A percentile compares a stretch with the other conserved stretches of the same genome.
Evolutionary conservation across 2,113 vertebrate genomes (phyloP).

Genomic region (Eulemur rufifrons): DNA sequence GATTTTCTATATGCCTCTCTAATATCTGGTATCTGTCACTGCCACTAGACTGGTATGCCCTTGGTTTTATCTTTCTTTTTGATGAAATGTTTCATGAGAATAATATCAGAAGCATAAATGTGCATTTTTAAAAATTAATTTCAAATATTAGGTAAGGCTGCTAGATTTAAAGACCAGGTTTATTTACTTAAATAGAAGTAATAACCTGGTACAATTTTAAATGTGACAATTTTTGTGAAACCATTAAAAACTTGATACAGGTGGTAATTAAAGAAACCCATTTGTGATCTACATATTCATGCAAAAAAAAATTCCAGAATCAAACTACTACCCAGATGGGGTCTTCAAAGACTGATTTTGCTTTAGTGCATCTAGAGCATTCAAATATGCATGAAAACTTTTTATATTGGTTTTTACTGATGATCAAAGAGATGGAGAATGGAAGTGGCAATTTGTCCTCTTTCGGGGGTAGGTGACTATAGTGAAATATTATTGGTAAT

Average conservation of each 20-base stretch:
- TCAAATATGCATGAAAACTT: conserved; percentile 66
- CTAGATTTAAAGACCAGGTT: conserved; percentile 59
- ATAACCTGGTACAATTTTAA: conserved; percentile 59
- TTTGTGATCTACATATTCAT: conserved; percentile 77
- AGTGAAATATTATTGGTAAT: conserved; percentile 24
- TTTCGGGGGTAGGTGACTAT: background rate
- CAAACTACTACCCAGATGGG: conserved; percentile 75
- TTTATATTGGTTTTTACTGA: conserved; percentile 55
- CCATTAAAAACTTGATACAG: conserved; percentile 72
- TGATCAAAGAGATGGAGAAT: conserved; percentile 53
- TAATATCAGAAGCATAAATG: conserved; percentile 63
- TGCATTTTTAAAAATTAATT: conserved; percentile 67
- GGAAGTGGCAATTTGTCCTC: background rate
- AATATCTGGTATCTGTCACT: conserved; percentile 73
- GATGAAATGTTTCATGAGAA: conserved; percentile 64
- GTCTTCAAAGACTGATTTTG: conserved; percentile 72
- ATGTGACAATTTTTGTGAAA: conserved; percentile 56
- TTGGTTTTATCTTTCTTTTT: conserved; percentile 66
- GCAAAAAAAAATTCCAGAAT: conserved; percentile 73
- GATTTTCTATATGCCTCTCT: conserved; percentile 74
- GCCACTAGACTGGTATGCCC: conserved; percentile 38
- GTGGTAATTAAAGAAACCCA: conserved; percentile 75
- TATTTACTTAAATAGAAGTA: conserved; percentile 59
- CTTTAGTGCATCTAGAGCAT: conserved; percentile 47
- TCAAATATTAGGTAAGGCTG: conserved; percentile 55